phyloP scores from a whole-genome alignment of 2,888 invertebrate genomes.

The Leucophenga maculata region DNA sequence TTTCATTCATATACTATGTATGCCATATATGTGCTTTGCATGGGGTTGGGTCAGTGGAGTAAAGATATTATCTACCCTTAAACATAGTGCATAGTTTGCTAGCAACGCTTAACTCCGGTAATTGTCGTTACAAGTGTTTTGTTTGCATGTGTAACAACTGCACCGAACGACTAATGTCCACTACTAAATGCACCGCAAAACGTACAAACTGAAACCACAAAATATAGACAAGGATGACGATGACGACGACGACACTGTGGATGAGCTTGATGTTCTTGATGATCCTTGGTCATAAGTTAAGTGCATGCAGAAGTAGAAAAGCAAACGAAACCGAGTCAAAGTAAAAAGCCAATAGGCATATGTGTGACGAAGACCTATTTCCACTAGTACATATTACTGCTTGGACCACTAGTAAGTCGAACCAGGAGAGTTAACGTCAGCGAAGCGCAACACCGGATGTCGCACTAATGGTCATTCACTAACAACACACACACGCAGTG shows the following conservation, averaged over 20 bases:
- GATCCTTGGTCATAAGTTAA: constrained; percentile 55
- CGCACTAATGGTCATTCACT: constrained; percentile 68
- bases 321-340: constrained; percentile 4
- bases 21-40: not conserved
- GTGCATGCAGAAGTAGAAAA: constrained; percentile 35
- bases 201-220: constrained; percentile 59
- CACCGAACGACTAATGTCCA: constrained; percentile 37
- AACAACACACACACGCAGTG: constrained; percentile 31
- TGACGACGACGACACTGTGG: constrained; percentile 24
- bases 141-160: not conserved
- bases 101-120: constrained; percentile 39
- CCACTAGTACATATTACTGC: not conserved
- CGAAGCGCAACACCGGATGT: constrained; percentile 67
- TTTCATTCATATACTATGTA: constrained; percentile 43
- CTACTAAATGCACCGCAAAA: constrained; percentile 44
- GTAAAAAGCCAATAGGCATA: constrained; percentile 18
- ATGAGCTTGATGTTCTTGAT: constrained; percentile 38
- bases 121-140: constrained; percentile 52
- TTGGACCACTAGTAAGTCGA: not conserved
- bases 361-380: constrained; percentile 1
- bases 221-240: constrained; percentile 41
- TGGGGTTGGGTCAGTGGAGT: not conserved
- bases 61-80: not conserved
- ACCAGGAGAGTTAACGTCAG: constrained; percentile 23
- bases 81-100: too few species aligned